phyloP scores from a whole-genome alignment of 2,113 vertebrate species.

The Atherinomorus stipes region DNA sequence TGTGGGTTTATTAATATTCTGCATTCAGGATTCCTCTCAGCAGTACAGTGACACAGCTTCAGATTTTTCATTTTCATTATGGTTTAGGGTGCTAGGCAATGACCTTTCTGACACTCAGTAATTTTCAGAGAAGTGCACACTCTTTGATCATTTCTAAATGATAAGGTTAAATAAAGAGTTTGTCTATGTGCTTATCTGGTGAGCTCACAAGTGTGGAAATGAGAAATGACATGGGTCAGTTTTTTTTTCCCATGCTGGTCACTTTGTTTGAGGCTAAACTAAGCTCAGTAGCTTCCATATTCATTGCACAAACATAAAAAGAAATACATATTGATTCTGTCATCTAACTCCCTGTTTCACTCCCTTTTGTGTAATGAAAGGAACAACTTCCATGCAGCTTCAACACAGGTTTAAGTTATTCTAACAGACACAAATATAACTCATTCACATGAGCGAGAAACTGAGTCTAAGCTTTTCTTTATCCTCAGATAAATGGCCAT shows the following conservation, averaged over 20 bases:
- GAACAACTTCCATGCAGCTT: background rate
- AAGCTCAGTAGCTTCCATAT: too few relatives aligned
- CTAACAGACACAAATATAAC: background rate
- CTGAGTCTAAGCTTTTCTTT: background rate
- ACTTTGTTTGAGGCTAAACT: too few relatives aligned
- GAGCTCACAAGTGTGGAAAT: background rate
- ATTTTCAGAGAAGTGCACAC: background rate
- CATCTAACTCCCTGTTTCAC: background rate
- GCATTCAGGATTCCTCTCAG: background rate
- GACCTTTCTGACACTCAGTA: background rate
- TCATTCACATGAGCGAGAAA: background rate
- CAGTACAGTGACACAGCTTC: background rate
- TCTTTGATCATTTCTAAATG: constrained; percentile 3
- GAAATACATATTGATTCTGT: background rate
- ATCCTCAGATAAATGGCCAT: constrained; percentile 70
- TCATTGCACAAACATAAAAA: background rate
- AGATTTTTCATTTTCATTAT: background rate
- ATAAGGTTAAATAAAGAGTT: background rate
- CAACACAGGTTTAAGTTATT: background rate
- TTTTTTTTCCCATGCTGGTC: too few relatives aligned
- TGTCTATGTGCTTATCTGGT: background rate
- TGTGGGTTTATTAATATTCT: background rate
- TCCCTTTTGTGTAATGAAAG: background rate
- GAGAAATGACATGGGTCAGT: background rate
- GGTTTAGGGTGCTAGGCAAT: background rate